Evolutionary conservation across 2,797 vertebrate genomes (phyloP), one percentile per base, ranked within the genome.

Genomic region (Siniperca scherzeri): DNA sequence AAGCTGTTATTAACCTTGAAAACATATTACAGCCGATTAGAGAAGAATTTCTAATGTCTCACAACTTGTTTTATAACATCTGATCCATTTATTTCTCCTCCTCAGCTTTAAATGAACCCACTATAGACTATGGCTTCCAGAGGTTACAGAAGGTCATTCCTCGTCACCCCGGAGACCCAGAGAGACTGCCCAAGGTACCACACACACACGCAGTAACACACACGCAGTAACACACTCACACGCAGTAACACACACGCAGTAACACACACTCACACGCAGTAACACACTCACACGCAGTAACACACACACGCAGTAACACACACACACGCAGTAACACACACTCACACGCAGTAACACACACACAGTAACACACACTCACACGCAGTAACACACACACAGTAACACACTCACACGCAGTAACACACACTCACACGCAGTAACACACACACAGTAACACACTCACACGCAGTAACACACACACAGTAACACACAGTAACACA

Each of bases 131-230:
- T 53, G 98, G 98, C 91, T 99, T 99, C 92, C 98, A 99, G 95
- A 97, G 98, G 96, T 97, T 99, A 96, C 98, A 99, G 96, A 99
- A 99, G 96, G 98, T 99, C 95, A 99, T 99, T 70, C 98, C 98
- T 3, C 97, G 98, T 94, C 98, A 99, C 95, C 98, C 98, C 65
- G 98, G 98, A 92, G 98, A 99, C 94, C 98, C 98, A 0, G 98
- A 99, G 96, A 96, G 98, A 93, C 97, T 99, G 96, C 98, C 98
- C 88, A 99, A 99, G 98, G 98, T 99, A 91, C 50, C 53, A 76
- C 80, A 82, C 70, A 80, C 78, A 71, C n/a, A n/a, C n/a, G n/a
- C n/a, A n/a, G n/a, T n/a, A 77, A 69, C 72, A 77, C 67, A 74
- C 46, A 84, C 79, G 74, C 50, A 52, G 2, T 17, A 48, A 74